A percentile compares a stretch with the other conserved stretches of the same genome.
Evolutionary conservation across 2,113 vertebrate genomes (phyloP).

Genomic region (Actenoides hombroni): DNA sequence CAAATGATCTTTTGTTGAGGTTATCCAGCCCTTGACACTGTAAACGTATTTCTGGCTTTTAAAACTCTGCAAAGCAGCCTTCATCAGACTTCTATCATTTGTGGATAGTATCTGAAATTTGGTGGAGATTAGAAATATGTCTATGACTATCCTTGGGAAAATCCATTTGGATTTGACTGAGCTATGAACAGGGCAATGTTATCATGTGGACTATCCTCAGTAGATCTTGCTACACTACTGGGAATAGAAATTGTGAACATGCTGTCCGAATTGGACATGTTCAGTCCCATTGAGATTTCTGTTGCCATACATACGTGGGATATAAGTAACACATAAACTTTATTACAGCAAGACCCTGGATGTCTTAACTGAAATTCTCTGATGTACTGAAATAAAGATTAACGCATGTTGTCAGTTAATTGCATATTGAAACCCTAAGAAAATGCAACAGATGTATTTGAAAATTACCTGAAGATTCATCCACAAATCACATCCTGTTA

Average conservation of each 20-base stretch:
- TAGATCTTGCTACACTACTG: not conserved
- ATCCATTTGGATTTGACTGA: not conserved
- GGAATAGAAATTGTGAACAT: not conserved
- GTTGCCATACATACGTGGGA: not conserved
- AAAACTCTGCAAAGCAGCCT: not conserved
- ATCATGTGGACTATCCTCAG: not conserved
- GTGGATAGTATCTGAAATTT: not conserved
- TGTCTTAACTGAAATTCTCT: not conserved
- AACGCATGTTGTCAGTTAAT: not conserved
- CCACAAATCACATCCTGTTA: not conserved
- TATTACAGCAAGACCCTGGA: not conserved
- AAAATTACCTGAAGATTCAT: not conserved
- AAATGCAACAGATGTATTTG: not conserved
- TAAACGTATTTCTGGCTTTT: not conserved
- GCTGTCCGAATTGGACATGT: not conserved
- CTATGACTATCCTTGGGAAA: not conserved
- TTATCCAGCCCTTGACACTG: not conserved
- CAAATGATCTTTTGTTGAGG: not conserved
- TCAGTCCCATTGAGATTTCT: not conserved
- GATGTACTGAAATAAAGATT: not conserved
- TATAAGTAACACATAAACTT: not conserved
- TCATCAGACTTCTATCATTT: not conserved
- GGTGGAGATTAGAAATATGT: not conserved
- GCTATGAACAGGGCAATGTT: not conserved
- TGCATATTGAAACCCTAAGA: not conserved